Base-by-base conservation (phyloP, 2,888 invertebrate genomes). In the Cantharis rufa region DNA sequence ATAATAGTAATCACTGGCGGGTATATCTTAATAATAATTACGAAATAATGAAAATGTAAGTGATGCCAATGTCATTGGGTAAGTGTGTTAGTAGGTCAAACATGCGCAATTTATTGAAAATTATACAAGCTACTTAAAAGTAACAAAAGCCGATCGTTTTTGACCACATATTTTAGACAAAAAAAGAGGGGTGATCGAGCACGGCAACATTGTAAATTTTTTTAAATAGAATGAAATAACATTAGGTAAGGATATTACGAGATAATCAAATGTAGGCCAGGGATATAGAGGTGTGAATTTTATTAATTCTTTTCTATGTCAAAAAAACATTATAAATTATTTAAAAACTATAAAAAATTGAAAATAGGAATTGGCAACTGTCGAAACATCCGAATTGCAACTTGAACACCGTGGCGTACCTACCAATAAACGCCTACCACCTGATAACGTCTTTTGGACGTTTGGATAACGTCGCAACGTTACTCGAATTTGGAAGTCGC, bases 31-130 rank as follows among this genome's bases (percentile, higher is more conserved):
- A 75, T 74, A 69, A 69, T 80, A 71, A 82, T 87, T 86, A 86
- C 86, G 86, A 88, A 87, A 84, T 83, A 85, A 88, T 82, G 84
- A 85, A 84, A 84, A 83, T 81, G 83, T 84, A 85, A 89, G 88
- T 88, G 85, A 87, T 89, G 88, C 89, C 90, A 89, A 89, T 89
- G 89, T 89, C 89, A 89, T 84, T 89, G 89, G 90, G 90, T 89
- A 92, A 90, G 89, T 91, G 85, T 92, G 92, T 92, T 90, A 92
- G 89, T 92, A 86, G 92, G 92, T 90, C 91, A 92, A 89, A 90
- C 88, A 88, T 79, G 79, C 79, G 79, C 79, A 73, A 21, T 48
- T 70, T 73, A 62, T 32, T 28, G 62, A 27, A 28, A 61, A 21
- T 69, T 63, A 64, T 61, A 32, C 24, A 74, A 48, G 18, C 63